Base-by-base conservation (phyloP, 2,113 vertebrate genomes). In the Archilochus colubris region DNA sequence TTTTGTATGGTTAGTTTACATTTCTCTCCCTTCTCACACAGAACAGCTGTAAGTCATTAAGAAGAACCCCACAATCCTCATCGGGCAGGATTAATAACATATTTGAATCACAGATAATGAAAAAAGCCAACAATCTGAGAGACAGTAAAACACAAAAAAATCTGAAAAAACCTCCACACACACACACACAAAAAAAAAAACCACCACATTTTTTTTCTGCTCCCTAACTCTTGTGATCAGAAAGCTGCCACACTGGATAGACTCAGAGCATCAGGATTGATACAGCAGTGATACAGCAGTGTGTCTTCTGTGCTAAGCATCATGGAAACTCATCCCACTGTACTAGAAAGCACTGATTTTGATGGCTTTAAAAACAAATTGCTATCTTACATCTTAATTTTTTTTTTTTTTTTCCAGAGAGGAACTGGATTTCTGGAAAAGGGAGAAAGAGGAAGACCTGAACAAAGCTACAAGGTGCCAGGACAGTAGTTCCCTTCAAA, bases 21-120 rank as follows among this genome's bases (percentile, higher is more conserved):
- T 31, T 14, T 40, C 58, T 78, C 67, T 89, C 61, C n/a, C 24
- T 50, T 86, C 83, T 86, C 74, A 70, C 50, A 64, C 27, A 2
- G 33, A 97, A 95, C 96, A 94, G 87, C 95, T 96, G 93, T 89
- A 90, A 83, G 15, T 27, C 73, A 84, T 90, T 64, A 88, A 90
- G 84, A 94, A 91, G 51, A 94, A 58, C 69, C 54, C 68, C 33
- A 48, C 84, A 57, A 61, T 61, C 75, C 82, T 79, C 86, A 73
- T 58, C 23, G 40, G 50, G 73, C 48, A 68, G 66, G 43, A 90
- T 92, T 83, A 96, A 81, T 67, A 92, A 93, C 88, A 61, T 4
- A 46, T 70, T 64, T 79, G 21, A 88, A 86, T 70, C 55, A 85
- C 9, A 88, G 69, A 82, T 27, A 73, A 81, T 83, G 59, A 16